Conservation (phyloP, 1,140 invertebrate genomes). For the Coenobita brevimanus region DNA sequence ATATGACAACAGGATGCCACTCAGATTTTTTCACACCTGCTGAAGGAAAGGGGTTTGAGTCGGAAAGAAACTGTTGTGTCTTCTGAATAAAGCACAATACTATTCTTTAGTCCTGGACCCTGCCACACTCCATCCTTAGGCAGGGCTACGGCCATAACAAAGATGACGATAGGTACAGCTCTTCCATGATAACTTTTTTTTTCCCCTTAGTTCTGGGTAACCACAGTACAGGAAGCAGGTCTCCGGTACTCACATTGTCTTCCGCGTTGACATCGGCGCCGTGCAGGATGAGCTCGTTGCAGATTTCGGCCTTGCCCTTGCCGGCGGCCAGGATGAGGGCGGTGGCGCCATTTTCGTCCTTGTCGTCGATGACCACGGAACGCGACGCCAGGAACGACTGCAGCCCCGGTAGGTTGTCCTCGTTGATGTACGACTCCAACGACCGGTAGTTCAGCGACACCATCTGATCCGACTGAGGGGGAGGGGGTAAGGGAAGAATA, state of each 20-base stretch:
- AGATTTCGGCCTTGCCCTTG: conserved; percentile 86
- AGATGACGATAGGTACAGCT: no score
- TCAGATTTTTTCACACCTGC: no score
- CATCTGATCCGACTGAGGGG: conserved; percentile 68
- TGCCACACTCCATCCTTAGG: no score
- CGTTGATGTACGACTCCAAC: conserved; percentile 84
- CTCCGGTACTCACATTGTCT: conserved; percentile 81
- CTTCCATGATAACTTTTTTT: no score
- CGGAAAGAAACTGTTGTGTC: no score
- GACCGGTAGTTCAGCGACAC: conserved; percentile 69
- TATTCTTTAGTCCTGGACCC: no score
- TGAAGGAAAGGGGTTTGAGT: no score
- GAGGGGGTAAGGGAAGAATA: conserved; percentile 30
- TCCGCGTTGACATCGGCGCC: conserved; percentile 93
- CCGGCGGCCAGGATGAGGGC: conserved; percentile 91
- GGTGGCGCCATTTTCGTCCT: conserved; percentile 94
- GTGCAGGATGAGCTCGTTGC: conserved; percentile 86
- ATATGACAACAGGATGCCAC: no score
- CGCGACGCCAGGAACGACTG: conserved; percentile 87
- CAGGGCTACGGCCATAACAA: no score
- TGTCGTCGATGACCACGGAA: conserved; percentile 88
- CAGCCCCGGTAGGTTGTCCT: conserved; percentile 85
- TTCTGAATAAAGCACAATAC: no score
- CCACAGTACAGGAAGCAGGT: no score
- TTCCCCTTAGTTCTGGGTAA: no score